A percentile compares a stretch with the other conserved stretches of the same genome.
phyloP scores from a whole-genome alignment of 2,113 vertebrate genomes.

The Ceyx margarethae region DNA sequence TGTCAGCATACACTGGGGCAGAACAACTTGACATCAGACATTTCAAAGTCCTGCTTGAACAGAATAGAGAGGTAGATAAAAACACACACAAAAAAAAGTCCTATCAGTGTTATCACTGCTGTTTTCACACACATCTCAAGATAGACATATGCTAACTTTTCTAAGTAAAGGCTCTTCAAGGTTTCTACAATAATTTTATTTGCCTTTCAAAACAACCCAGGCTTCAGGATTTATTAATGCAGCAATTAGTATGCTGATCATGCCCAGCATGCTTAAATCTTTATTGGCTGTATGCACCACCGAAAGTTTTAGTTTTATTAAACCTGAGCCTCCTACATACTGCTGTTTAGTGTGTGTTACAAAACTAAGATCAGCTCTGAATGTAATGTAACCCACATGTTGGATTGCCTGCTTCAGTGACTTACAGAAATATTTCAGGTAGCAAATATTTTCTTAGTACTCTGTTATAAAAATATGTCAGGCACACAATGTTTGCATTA shows the following conservation, averaged over 20 bases:
- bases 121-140: background rate
- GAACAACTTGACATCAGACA: background rate
- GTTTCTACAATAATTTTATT: conserved; percentile 64
- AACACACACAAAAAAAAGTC: background rate
- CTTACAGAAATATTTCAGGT: conserved; percentile 68
- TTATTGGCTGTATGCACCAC: conserved; percentile 43
- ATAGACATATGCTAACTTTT: background rate
- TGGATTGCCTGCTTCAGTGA: conserved; percentile 44
- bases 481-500: conserved; percentile 42
- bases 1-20: background rate
- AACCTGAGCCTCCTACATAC: conserved; percentile 20
- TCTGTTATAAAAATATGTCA: conserved; percentile 25
- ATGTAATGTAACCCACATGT: conserved; percentile 66
- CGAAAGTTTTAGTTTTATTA: conserved; percentile 55
- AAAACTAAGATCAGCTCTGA: conserved; percentile 55
- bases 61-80: background rate
- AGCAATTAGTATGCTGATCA: conserved; percentile 64
- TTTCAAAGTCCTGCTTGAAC: background rate
- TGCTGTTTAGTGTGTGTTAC: conserved; percentile 55
- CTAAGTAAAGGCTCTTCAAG: conserved; percentile 24
- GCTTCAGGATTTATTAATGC: conserved; percentile 37
- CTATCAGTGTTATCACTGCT: background rate
- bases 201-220: conserved; percentile 49
- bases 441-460: conserved; percentile 63
- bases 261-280: conserved; percentile 34